A percentile compares a stretch with the other conserved stretches of the same genome.
phyloP scores from a whole-genome alignment of 2,888 invertebrate genomes.

The Hydrotaea cyrtoneurina region DNA sequence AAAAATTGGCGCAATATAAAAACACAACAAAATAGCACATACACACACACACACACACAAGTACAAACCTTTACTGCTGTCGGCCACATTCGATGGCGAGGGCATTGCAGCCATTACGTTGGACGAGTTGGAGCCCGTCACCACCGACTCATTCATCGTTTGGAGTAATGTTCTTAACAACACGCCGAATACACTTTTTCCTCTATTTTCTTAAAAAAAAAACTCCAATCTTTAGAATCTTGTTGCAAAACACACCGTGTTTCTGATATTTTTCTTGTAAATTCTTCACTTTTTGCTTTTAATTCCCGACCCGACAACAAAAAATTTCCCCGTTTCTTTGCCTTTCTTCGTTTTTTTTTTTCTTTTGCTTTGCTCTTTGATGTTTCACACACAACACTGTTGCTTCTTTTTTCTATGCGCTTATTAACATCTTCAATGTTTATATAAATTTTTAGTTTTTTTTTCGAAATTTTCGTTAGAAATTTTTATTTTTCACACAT shows the following conservation, averaged over 20 bases:
- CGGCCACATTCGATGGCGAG: conserved; percentile 59
- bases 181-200: neutral
- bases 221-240: neutral
- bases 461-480: conserved; percentile 30
- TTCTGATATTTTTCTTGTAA: neutral
- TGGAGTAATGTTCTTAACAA: conserved; percentile 20
- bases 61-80: conserved; percentile 53
- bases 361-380: neutral
- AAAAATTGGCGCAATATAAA: conserved; percentile 58
- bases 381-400: conserved; percentile 60
- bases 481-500: conserved; percentile 39
- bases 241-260: neutral
- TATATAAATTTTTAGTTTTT: conserved; percentile 43
- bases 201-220: neutral
- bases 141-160: conserved; percentile 44
- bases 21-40: neutral
- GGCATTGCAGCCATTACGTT: conserved; percentile 54
- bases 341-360: conserved; percentile 44
- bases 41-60: conserved; percentile 32
- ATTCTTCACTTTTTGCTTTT: conserved; percentile 42
- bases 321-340: conserved; percentile 39
- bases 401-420: conserved; percentile 1
- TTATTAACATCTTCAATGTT: conserved; percentile 53
- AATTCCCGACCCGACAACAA: conserved; percentile 35
- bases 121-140: conserved; percentile 42